Conservation (phyloP, 1,140 invertebrate species). For the Aporrectodea caliginosa region DNA sequence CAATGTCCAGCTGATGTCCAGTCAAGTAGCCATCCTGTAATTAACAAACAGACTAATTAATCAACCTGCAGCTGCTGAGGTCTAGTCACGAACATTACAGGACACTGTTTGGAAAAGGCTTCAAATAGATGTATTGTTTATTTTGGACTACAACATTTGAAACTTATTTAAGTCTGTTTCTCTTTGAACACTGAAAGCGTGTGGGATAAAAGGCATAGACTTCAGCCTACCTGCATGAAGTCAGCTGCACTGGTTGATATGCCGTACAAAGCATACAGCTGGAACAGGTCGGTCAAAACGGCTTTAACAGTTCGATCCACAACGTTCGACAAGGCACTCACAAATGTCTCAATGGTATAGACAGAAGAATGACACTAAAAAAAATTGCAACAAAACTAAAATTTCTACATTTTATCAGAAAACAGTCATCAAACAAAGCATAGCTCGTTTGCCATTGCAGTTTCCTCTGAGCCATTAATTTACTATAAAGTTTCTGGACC, state of each 20-base stretch:
- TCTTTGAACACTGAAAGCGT: too few species aligned
- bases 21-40: neutral
- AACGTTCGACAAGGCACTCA: constrained; percentile 55
- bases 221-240: constrained; percentile 62
- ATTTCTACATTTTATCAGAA: neutral
- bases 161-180: too few species aligned
- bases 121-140: too few species aligned
- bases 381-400: neutral
- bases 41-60: neutral
- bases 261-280: constrained; percentile 74
- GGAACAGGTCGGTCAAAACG: constrained; percentile 68
- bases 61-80: too few species aligned
- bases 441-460: too few species aligned
- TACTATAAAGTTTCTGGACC: too few species aligned
- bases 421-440: too few species aligned
- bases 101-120: too few species aligned
- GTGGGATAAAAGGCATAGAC: too few species aligned
- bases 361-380: constrained; percentile 69
- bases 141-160: too few species aligned
- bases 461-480: too few species aligned
- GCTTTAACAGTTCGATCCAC: constrained; percentile 57
- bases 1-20: neutral
- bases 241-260: constrained; percentile 70
- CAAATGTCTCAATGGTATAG: constrained; percentile 68
- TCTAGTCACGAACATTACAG: too few species aligned